Percentiles rank a stretch among this genome's conserved stretches.
Evolutionary conservation across 2,797 vertebrate genomes (phyloP).

Genomic region (Acipenser transmontanus): DNA sequence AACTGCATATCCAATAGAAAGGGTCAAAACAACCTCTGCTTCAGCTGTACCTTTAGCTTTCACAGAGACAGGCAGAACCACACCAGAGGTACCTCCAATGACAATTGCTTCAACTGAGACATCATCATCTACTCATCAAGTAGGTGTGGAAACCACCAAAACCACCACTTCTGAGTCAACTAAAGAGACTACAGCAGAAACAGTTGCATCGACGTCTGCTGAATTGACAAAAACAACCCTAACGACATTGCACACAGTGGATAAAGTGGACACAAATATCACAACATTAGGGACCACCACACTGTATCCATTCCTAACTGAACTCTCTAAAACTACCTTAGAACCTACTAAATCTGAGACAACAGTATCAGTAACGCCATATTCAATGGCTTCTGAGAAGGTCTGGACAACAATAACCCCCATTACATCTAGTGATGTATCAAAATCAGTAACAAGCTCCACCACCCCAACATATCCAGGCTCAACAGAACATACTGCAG

Average conservation of each 20-base stretch:
- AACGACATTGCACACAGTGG: not conserved
- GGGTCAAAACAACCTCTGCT: constrained; percentile 28
- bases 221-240: constrained; percentile 21
- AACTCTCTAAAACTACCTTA: constrained; percentile 21
- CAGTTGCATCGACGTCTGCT: constrained; percentile 14
- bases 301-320: constrained; percentile 10
- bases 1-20: constrained; percentile 24
- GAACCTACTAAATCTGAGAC: constrained; percentile 22
- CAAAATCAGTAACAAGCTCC: not conserved
- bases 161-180: constrained; percentile 17
- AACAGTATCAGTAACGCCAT: constrained; percentile 11
- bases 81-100: constrained; percentile 20
- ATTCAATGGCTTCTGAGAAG: not conserved
- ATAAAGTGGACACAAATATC: constrained; percentile 11
- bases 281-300: constrained; percentile 13
- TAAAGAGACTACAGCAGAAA: constrained; percentile 28
- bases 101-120: constrained; percentile 32
- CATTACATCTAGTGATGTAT: constrained; percentile 22
- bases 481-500: constrained; percentile 21
- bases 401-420: not conserved
- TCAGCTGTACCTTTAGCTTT: constrained; percentile 25
- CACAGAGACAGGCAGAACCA: constrained; percentile 35
- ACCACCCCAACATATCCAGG: constrained; percentile 9
- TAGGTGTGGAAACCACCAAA: no score
- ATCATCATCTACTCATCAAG: constrained; percentile 36